Percentiles rank a stretch among this genome's conserved stretches.
Evolutionary conservation across 2,797 vertebrate genomes (phyloP).

Genomic region (Crocidura indochinensis): DNA sequence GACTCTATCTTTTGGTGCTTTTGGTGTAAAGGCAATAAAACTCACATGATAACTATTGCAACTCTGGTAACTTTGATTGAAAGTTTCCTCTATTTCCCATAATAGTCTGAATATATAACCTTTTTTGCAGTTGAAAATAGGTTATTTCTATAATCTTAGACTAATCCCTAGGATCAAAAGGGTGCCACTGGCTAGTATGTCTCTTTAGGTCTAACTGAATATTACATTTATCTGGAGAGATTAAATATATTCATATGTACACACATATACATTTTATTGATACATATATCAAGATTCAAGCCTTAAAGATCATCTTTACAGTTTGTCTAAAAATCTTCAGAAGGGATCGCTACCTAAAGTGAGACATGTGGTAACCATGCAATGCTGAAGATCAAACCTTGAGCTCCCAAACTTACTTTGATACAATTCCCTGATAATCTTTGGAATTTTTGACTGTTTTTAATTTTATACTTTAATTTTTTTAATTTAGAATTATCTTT

Average conservation of each 20-base stretch:
- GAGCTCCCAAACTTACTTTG: no score
- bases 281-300: not conserved
- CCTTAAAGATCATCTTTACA: not conserved
- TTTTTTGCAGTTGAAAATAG: not conserved
- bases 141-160: not conserved
- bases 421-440: no score
- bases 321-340: not conserved
- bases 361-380: no score
- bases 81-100: not conserved
- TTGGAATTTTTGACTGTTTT: no score
- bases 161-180: not conserved
- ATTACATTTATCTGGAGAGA: slow-evolving; percentile 24
- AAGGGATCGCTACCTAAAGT: not conserved
- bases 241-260: not conserved
- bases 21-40: not conserved
- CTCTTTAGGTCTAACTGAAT: slow-evolving; percentile 17
- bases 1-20: no score
- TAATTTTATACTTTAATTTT: not conserved
- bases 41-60: not conserved
- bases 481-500: not conserved
- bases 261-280: not conserved
- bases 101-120: not conserved
- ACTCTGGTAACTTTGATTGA: not conserved
- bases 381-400: no score
- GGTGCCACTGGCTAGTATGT: not conserved